Percentiles rank a stretch among this genome's conserved stretches.
phyloP scores from a whole-genome alignment of 1,140 invertebrate genomes.

The Bombus cullumanus region DNA sequence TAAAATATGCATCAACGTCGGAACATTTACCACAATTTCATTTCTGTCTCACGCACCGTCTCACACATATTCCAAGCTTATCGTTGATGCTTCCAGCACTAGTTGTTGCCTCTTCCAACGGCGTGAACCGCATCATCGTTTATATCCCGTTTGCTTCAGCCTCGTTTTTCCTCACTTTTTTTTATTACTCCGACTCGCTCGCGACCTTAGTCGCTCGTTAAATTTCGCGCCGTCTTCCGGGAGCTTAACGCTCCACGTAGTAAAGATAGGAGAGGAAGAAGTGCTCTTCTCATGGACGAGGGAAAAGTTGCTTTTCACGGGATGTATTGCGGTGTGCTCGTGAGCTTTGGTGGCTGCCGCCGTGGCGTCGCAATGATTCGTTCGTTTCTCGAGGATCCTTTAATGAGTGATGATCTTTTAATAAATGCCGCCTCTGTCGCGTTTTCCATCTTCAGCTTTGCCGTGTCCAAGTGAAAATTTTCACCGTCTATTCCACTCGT shows the following conservation, averaged over 20 bases:
- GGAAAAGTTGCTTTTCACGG: slow-evolving; percentile 31
- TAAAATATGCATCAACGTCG: neutral
- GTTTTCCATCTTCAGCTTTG: neutral
- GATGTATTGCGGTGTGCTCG: slow-evolving; percentile 1
- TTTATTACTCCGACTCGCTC: slow-evolving; percentile 44
- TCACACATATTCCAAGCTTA: slow-evolving; percentile 24
- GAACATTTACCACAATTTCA: slow-evolving; percentile 27
- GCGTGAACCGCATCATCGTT: slow-evolving; percentile 25
- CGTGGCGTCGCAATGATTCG: neutral
- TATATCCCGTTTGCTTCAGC: slow-evolving; percentile 44
- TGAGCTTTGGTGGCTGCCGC: neutral
- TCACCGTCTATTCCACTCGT: slow-evolving; percentile 2
- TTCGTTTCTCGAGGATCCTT: slow-evolving; percentile 35
- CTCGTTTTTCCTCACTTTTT: slow-evolving; percentile 50
- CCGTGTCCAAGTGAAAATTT: neutral
- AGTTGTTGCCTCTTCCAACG: slow-evolving; percentile 25
- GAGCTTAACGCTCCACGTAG: slow-evolving; percentile 55
- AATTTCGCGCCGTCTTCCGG: slow-evolving; percentile 58
- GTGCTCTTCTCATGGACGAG: slow-evolving; percentile 38
- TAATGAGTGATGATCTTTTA: slow-evolving; percentile 49
- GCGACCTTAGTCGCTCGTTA: slow-evolving; percentile 58
- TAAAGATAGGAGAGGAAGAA: slow-evolving; percentile 42
- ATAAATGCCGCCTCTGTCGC: slow-evolving; percentile 29
- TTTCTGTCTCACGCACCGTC: neutral
- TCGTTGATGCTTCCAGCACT: neutral